Base-by-base conservation (phyloP, 2,113 vertebrate species). In the Chroicocephalus ridibundus region DNA sequence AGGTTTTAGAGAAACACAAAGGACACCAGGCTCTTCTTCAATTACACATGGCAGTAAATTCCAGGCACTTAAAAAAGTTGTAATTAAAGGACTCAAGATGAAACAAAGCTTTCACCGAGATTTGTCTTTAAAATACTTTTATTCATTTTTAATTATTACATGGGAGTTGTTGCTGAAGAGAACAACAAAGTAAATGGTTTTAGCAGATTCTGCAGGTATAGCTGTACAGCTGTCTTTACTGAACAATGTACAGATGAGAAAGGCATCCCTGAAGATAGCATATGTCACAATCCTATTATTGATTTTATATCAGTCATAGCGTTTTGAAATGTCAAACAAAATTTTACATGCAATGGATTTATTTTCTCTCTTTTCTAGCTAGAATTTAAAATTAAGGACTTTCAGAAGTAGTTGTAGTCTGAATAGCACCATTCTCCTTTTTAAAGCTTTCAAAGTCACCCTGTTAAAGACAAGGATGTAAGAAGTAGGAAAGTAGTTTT, bases 391-490 rank as follows among this genome's bases (percentile, higher is more conserved):
- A 69, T 57, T 42, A 69, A 85, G n/a, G 22, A n/a, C 61, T 94
- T 85, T 58, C 22, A 82, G 58, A 82, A 89, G 38, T 61, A 62
- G 8, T 46, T 82, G 36, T 17, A 34, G 10, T 79, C 83, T 82
- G 83, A 93, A 69, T 58, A 91, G 27, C 22, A 79, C 27, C 9
- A 5, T 88, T 91, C 19, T 93, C 58, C 64, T 88, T 44, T 90
- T n/a, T 70, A 58, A 85, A 91, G 49, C 91, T 94, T 89, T 96
- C 90, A 96, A 95, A 94, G 94, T 97, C 91, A 93, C 34, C 40
- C 29, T 65, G 5, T 72, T 79, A 91, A 76, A 89, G 52, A 78
- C 44, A 24, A 87, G 62, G 27, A 42, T 93, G 42, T 82, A 68
- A 87, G 44, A 95, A 86, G 40, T 16, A 55, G 44, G 40, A 65